These are phyloP conservation scores for Podarcis lilfordi DNA, from an alignment of 2,797 vertebrate species.

Conservation along the genomic window DNA sequence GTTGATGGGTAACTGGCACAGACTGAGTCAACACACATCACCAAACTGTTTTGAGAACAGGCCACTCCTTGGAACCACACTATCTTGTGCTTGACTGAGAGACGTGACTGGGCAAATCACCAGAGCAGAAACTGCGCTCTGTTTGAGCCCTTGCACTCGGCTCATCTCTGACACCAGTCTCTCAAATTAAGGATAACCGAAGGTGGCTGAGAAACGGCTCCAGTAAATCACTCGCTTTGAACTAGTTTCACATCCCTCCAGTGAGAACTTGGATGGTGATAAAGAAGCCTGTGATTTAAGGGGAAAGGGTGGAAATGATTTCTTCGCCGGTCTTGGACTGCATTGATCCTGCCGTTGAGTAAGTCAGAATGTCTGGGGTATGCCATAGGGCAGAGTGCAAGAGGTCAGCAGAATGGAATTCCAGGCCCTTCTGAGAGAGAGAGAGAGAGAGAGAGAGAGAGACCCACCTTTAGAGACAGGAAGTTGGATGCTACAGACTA, in stretches of 20 bases:
- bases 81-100: background rate
- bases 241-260: constrained; percentile 36
- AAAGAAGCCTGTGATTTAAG: constrained; percentile 52
- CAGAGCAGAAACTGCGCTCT: background rate
- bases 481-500: background rate
- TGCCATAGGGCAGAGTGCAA: constrained; percentile 21
- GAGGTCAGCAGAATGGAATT: background rate
- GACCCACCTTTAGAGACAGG: too few species aligned
- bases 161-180: background rate
- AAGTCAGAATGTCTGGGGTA: constrained; percentile 48
- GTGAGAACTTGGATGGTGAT: constrained; percentile 24
- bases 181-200: constrained; percentile 9
- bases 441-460: background rate
- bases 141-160: too few species aligned
- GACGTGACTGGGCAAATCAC: constrained; percentile 4
- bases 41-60: background rate
- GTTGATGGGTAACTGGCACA: background rate
- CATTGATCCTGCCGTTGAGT: constrained; percentile 22
- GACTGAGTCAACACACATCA: background rate
- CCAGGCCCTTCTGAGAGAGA: background rate
- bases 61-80: background rate
- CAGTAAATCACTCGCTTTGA: constrained; percentile 13
- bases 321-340: constrained; percentile 36
- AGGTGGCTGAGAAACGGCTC: constrained; percentile 21
- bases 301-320: constrained; percentile 44